phyloP scores from a whole-genome alignment of 2,113 vertebrate genomes.

The Chunga burmeisteri region DNA sequence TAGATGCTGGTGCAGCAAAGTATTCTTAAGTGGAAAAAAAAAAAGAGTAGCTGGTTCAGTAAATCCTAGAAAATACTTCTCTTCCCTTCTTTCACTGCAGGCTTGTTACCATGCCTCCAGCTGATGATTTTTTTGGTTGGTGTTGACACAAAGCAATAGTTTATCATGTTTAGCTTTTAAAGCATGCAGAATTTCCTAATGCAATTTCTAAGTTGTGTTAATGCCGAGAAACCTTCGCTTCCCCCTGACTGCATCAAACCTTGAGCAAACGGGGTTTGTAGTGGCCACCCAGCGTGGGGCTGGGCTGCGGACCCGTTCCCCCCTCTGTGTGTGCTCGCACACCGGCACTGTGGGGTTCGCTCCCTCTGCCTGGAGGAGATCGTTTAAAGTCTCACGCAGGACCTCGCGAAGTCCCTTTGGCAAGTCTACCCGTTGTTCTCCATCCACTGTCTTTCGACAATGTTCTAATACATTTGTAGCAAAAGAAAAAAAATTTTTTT shows the following conservation, averaged over 20 bases:
- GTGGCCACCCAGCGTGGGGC: not conserved
- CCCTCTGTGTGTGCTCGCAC: fast-evolving
- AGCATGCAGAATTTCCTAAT: not conserved
- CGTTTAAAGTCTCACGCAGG: not conserved
- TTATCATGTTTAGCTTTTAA: not conserved
- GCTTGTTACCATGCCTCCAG: not conserved
- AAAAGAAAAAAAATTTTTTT: not conserved
- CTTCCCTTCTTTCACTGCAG: not conserved
- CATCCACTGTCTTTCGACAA: not conserved
- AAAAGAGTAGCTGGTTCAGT: not conserved
- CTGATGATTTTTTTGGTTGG: not conserved
- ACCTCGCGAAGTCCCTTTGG: not conserved
- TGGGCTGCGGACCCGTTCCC: not conserved
- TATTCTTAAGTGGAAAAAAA: not conserved
- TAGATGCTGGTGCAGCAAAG: not conserved
- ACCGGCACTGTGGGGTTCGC: not conserved
- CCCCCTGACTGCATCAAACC: not conserved
- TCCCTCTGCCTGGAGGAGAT: not conserved
- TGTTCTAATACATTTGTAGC: not conserved
- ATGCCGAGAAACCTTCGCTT: not conserved
- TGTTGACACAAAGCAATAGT: not conserved
- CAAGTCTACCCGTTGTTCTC: not conserved
- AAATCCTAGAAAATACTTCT: not conserved
- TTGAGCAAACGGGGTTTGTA: not conserved
- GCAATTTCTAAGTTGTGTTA: not conserved